Conservation (phyloP, 2,797 vertebrate genomes). For the Loriculus beryllinus region DNA sequence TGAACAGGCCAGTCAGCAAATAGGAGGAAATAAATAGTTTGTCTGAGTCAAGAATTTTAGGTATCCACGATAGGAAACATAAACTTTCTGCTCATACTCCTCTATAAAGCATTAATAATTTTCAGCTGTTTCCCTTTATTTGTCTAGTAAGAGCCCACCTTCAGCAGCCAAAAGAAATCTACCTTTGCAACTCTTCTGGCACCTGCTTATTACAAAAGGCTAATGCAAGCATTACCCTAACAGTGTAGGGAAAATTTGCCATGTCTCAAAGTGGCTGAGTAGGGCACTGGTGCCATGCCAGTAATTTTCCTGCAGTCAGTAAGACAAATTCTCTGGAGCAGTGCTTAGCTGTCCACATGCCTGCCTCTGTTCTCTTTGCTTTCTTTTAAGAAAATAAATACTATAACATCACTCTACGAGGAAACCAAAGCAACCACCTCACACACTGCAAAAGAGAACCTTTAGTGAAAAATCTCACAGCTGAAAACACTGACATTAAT, state of each 20-base stretch:
- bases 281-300: background rate
- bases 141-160: background rate
- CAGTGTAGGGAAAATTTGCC: background rate
- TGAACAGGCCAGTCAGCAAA: background rate
- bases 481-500: background rate
- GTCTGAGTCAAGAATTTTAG: background rate
- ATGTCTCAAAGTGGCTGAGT: constrained; percentile 6
- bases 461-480: background rate
- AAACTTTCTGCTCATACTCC: background rate
- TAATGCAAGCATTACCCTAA: constrained; percentile 15
- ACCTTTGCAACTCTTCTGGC: background rate
- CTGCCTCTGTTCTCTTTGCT: background rate
- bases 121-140: background rate
- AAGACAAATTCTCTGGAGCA: background rate
- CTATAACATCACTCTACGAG: background rate
- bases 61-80: background rate
- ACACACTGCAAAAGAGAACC: background rate
- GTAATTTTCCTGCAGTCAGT: background rate
- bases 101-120: background rate
- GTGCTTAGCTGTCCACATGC: background rate
- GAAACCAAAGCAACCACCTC: background rate
- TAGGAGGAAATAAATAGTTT: background rate
- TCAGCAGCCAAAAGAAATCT: background rate
- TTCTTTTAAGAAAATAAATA: background rate
- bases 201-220: background rate